Conservation (phyloP, 2,888 invertebrate genomes). For the Sympetrum striolatum region DNA sequence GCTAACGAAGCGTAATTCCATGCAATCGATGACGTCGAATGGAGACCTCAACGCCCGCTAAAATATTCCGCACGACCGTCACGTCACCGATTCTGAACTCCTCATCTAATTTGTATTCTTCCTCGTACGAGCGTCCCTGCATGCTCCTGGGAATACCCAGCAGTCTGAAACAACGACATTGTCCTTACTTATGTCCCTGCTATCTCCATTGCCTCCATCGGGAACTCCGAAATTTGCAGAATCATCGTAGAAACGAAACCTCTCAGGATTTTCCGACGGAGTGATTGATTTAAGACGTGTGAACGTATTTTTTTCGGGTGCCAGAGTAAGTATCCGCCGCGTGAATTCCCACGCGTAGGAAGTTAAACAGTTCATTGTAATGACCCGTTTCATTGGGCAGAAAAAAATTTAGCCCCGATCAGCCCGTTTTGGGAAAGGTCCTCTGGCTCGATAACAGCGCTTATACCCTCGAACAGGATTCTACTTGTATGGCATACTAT, state of each 20-base stretch:
- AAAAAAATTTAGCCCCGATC: too few species aligned
- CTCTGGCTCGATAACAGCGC: too few species aligned
- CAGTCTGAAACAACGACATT: background rate
- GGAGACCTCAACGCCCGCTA: background rate
- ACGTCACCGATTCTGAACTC: background rate
- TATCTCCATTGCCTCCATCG: background rate
- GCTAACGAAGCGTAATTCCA: background rate
- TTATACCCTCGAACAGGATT: too few species aligned
- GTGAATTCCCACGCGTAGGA: background rate
- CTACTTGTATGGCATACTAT: too few species aligned
- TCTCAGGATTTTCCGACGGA: background rate
- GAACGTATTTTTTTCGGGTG: background rate
- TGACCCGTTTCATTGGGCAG: too few species aligned
- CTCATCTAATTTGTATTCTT: background rate
- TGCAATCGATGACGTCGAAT: background rate
- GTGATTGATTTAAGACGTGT: background rate
- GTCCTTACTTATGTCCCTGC: background rate
- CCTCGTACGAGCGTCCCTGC: background rate
- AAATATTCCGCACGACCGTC: background rate
- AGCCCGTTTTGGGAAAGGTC: too few species aligned
- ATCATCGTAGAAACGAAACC: background rate
- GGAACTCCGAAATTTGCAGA: background rate
- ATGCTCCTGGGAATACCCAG: too few species aligned
- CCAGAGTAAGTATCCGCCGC: background rate
- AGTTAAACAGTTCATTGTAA: background rate